Evolutionary conservation across 2,113 vertebrate genomes (phyloP), one percentile per base, ranked within the genome.

Genomic region (Thunnus maccoyii): DNA sequence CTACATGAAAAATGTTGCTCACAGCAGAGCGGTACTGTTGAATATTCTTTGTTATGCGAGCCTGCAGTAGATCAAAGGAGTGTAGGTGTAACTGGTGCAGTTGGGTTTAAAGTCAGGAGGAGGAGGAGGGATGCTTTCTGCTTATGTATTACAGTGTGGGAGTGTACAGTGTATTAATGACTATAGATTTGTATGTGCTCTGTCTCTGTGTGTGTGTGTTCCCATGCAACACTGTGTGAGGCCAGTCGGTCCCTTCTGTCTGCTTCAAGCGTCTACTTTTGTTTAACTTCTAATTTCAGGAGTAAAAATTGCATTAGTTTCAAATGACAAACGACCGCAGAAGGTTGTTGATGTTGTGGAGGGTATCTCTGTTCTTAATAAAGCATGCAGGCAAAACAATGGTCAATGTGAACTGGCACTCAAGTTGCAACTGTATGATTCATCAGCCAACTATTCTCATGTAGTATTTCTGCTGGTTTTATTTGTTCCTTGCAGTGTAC

Each of bases 1-100:
- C 30, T 20, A 48, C 55, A 62, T 72, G 62, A 68, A 58, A 75
- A 67, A 67, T 71, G 71, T 75, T 75, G 60, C 63, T 70, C 13
- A 18, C 36, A 73, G 78, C 36, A 44, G 47, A 76, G 60, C 50
- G 68, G 11, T 58, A 13, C 68, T 69, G 44, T 50, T 58, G 75
- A 82, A 56, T 84, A 60, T 73, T 76, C 51, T 57, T 72, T 76
- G 30, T 85, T 87, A 62, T 75, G 71, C 77, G 79, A 82, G 86
- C 68, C 55, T 78, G 60, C 82, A 76, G 68, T 46, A 79, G 62
- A 86, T 90, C 68, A 90, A 73, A 91, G 76, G 25, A 80, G 84
- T 87, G 90, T 87, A 88, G 88, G 90, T 90, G 88, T 90, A 76
- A 55, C 80, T 65, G 72, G 56, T 89, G 74, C 81, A 80, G 78